A percentile compares a stretch with the other conserved stretches of the same genome.
These are phyloP conservation scores for Lepidostoma basale DNA, from an alignment of 1,140 invertebrate genomes.

Conservation along the genomic window DNA sequence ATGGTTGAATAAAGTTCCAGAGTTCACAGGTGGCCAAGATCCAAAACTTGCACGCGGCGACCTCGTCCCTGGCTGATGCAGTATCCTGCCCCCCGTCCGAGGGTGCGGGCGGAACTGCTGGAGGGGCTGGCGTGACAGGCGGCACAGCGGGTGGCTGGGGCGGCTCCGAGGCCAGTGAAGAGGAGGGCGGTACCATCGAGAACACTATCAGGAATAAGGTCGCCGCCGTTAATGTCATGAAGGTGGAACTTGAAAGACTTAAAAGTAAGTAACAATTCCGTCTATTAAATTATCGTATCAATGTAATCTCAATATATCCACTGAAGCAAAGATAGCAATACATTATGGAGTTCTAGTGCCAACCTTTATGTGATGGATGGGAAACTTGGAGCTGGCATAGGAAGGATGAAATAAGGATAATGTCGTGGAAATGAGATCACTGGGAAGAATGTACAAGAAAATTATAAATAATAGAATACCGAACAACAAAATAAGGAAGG, in stretches of 20 bases:
- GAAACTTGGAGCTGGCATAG: too few relatives aligned
- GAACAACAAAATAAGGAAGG: too few relatives aligned
- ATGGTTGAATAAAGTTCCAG: too few relatives aligned
- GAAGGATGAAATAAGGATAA: too few relatives aligned
- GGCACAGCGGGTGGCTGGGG: conserved; percentile 43
- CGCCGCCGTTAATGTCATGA: conserved; percentile 43
- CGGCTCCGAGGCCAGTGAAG: conserved; percentile 33
- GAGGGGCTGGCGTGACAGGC: conserved; percentile 30
- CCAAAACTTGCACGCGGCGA: conserved; percentile 57
- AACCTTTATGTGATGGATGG: too few relatives aligned
- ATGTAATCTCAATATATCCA: too few relatives aligned
- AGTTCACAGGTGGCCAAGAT: conserved; percentile 55
- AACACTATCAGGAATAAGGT: conserved; percentile 32
- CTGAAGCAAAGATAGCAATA: too few relatives aligned
- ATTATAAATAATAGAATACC: too few relatives aligned
- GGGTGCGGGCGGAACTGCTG: conserved; percentile 47
- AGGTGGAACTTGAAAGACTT: conserved; percentile 40
- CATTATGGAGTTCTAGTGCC: too few relatives aligned
- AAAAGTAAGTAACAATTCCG: conserved; percentile 31
- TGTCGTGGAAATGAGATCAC: too few relatives aligned
- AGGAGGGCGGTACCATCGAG: conserved; percentile 23
- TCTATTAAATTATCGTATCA: neutral
- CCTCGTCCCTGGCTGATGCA: conserved; percentile 54
- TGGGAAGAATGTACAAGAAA: too few relatives aligned
- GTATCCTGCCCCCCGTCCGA: conserved; percentile 49